phyloP scores from a whole-genome alignment of 1,140 invertebrate species.

The Neoseiulus cucumeris region DNA sequence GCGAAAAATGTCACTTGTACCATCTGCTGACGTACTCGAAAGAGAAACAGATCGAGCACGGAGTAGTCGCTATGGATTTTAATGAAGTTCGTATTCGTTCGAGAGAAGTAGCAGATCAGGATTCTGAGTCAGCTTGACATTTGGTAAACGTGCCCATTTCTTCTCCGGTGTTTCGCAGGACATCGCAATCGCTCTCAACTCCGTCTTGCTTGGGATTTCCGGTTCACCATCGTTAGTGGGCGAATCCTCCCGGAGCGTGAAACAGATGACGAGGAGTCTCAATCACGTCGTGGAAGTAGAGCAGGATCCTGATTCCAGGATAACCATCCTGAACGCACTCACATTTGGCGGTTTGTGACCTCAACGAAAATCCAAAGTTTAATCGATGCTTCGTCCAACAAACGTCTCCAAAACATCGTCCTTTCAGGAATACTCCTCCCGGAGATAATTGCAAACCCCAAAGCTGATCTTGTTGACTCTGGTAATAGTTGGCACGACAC shows the following conservation, averaged over 20 bases:
- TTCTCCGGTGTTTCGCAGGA: not conserved
- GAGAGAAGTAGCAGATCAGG: not conserved
- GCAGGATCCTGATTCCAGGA: not conserved
- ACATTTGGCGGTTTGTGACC: not conserved
- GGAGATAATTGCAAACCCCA: not conserved
- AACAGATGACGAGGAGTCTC: not conserved
- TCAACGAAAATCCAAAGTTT: not conserved
- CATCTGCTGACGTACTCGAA: not conserved
- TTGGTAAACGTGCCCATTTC: not conserved
- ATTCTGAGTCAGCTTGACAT: not conserved
- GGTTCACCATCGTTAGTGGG: not conserved
- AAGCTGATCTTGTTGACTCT: not conserved
- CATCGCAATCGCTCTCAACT: not conserved
- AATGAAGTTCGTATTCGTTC: not conserved
- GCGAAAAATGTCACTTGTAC: not conserved
- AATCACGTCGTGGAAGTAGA: not conserved
- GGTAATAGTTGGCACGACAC: not conserved
- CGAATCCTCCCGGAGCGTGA: not conserved
- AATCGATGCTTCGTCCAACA: too few species aligned
- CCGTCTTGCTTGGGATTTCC: not conserved
- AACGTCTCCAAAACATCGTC: too few species aligned
- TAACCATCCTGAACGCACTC: not conserved
- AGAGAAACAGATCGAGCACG: not conserved
- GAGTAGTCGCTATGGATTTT: not conserved
- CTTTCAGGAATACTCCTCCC: not conserved